Evolutionary conservation across 2,113 vertebrate species (phyloP), one percentile per base, ranked within the genome.

Genomic region (Leiothrix lutea): DNA sequence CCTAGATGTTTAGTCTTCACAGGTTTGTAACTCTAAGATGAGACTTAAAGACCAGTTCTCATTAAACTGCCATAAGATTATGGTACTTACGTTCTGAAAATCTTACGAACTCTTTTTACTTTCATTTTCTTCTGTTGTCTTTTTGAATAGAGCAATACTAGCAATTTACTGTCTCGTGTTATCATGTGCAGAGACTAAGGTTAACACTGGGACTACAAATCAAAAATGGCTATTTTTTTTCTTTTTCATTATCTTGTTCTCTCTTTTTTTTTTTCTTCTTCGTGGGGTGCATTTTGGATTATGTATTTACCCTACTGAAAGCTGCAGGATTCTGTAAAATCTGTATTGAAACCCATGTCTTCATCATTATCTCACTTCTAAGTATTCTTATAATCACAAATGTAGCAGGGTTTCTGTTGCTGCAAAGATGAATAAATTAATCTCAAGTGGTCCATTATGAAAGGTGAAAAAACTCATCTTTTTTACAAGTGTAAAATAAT

Each of bases 391-490:
- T 66, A 86, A 97, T 95, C 47, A 96, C 60, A 86, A 86, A 40
- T 88, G 33, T 71, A 36, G 20, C 22, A 58, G 19, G 33, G 16
- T 57, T 93, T 90, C 70, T 82, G 6, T 38, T 70, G 7, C 42
- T 86, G 14, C 14, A 44, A 78, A 64, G 33, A 80, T 64, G 88
- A 91, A 94, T 88, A 94, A 93, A 86, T 94, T 91, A 90, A 64
- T 86, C 48, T 93, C 38, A 90, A 95, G 91, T 84, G 69, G 35
- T 40, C 56, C 66, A 89, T 96, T 90, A 95, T 44, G 26, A 82
- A 77, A 78, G 21, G 24, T 73, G 18, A 53, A 64, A 86, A 86
- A 48, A 5, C 0, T 28, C 1, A 6, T 38, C 65, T 84, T 84
- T 93, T 89, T 80, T 47, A 24, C 6, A 71, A 91, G 10, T 58